phyloP scores from a whole-genome alignment of 2,797 vertebrate genomes.

The Octomys mimax region DNA sequence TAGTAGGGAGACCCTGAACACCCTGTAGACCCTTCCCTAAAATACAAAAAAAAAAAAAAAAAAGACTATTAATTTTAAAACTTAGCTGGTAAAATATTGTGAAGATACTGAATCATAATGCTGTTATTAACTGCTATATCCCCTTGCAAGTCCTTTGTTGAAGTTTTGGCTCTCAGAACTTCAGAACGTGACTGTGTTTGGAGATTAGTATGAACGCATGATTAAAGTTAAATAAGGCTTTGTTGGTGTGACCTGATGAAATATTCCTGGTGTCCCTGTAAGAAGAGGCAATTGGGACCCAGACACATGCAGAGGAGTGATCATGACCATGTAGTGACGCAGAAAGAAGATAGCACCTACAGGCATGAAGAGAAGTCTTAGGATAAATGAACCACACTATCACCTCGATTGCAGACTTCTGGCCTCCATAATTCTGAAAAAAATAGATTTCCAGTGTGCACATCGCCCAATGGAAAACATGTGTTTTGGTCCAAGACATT shows the following conservation, averaged over 20 bases:
- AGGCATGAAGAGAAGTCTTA: background rate
- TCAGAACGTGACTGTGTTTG: background rate
- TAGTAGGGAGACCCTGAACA: no score
- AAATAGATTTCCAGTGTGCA: background rate
- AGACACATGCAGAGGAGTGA: background rate
- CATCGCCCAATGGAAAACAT: background rate
- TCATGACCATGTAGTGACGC: no score
- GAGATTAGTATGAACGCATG: background rate
- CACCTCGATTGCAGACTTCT: background rate
- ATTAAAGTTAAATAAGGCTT: background rate
- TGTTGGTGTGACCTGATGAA: background rate
- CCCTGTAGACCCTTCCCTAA: no score
- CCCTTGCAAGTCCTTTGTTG: background rate
- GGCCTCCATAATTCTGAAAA: background rate
- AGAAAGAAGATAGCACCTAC: background rate
- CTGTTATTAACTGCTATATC: background rate
- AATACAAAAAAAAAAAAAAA: no score
- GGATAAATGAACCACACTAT: background rate
- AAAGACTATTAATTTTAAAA: background rate
- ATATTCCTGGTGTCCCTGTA: background rate
- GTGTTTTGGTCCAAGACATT: background rate
- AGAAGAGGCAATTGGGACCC: background rate
- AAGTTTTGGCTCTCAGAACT: no score
- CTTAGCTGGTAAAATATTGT: slow-evolving; percentile 19
- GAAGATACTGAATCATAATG: background rate